phyloP scores from a whole-genome alignment of 1,140 invertebrate species.

The Nautilus pompilius region DNA sequence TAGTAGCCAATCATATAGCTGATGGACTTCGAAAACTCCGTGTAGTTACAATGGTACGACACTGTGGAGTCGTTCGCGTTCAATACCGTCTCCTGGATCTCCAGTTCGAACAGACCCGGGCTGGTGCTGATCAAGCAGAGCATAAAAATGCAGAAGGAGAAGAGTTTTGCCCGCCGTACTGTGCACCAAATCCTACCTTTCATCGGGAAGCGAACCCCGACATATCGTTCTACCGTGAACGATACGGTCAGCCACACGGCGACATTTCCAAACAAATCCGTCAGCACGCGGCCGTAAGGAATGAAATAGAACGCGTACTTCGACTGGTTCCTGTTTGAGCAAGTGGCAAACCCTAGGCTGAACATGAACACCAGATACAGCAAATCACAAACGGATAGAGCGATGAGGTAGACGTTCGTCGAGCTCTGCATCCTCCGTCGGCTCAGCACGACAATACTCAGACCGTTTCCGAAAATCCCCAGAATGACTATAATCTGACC shows the following conservation, averaged over 20 bases:
- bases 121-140: slow-evolving; percentile 31
- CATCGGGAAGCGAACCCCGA: slow-evolving; percentile 74
- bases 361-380: slow-evolving; percentile 66
- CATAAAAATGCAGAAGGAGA: slow-evolving; percentile 19
- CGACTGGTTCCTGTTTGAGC: slow-evolving; percentile 18
- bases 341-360: slow-evolving; percentile 30
- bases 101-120: slow-evolving; percentile 38
- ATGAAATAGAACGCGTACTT: slow-evolving; percentile 45
- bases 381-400: slow-evolving; percentile 70
- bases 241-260: slow-evolving; percentile 74
- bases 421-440: slow-evolving; percentile 71
- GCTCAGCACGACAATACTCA: slow-evolving; percentile 59
- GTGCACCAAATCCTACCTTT: slow-evolving; percentile 70
- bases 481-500: slow-evolving; percentile 21
- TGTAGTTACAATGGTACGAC: slow-evolving; percentile 24
- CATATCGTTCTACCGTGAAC: slow-evolving; percentile 76
- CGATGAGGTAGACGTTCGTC: slow-evolving; percentile 72
- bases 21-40: slow-evolving; percentile 52
- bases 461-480: slow-evolving; percentile 38
- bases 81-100: slow-evolving; percentile 11
- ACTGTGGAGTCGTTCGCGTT: neutral
- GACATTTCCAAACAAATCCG: slow-evolving; percentile 67
- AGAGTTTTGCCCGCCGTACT: slow-evolving; percentile 50
- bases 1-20: slow-evolving; percentile 66
- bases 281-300: slow-evolving; percentile 62